phyloP scores from a whole-genome alignment of 2,113 vertebrate species.

The Capra hircus region DNA sequence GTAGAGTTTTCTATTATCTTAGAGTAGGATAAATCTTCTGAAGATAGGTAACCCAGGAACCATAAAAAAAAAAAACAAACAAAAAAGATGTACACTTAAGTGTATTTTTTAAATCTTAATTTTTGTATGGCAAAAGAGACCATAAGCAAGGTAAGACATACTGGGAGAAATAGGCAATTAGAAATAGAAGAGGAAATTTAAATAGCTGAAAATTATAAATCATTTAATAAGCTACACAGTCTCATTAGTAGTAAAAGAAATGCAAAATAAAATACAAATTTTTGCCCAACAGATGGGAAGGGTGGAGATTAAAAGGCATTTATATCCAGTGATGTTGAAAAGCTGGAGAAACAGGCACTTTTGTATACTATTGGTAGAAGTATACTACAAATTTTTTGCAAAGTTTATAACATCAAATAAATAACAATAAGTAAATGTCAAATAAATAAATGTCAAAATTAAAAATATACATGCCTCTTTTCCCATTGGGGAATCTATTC shows the following conservation, averaged over 20 bases:
- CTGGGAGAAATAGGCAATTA: not conserved
- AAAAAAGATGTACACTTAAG: not conserved
- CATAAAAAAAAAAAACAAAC: not conserved
- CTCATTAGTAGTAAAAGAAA: not conserved
- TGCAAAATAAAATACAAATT: not conserved
- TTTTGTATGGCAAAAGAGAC: not conserved
- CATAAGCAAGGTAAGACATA: not conserved
- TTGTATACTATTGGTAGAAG: not conserved
- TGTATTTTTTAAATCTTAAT: not conserved
- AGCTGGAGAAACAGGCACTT: not conserved
- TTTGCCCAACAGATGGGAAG: not conserved
- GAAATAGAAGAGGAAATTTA: not conserved
- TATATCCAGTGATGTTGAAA: not conserved
- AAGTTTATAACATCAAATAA: conserved; percentile 30
- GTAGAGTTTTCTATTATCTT: not conserved
- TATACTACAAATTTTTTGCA: not conserved
- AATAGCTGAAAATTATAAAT: not conserved
- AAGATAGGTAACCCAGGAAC: conserved; percentile 10
- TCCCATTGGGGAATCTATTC: not conserved
- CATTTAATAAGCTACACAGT: not conserved
- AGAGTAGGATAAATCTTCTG: not conserved
- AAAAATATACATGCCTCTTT: conserved; percentile 14
- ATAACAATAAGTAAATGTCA: not conserved
- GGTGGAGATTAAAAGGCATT: not conserved
- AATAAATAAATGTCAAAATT: conserved; percentile 41